Evolutionary conservation across 2,797 vertebrate genomes (phyloP), one percentile per base, ranked within the genome.

Genomic region (Anabacerthia variegaticeps): DNA sequence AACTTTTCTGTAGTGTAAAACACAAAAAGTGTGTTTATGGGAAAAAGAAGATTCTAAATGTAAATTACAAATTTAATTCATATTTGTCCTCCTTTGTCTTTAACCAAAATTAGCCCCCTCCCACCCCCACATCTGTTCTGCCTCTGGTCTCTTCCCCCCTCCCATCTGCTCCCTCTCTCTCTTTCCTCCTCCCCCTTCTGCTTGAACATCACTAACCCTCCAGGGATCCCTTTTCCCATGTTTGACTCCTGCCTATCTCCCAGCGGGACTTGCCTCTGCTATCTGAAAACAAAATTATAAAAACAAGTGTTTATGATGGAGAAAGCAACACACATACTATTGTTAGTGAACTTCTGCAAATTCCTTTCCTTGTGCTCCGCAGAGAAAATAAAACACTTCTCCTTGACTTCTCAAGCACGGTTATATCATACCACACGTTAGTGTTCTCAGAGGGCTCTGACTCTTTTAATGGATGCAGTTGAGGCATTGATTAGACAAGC

Each of bases 161-260:
- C 93, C 93, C 96, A 95, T 96, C 93, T 97, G 96, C 83, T 97
- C 32, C 63, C 82, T 54, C 36, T 92, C 66, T 81, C 46, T 93
- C 56, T 92, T 94, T 80, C 89, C 89, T 91, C 86, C 84, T 96
- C 85, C 90, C 92, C 97, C 95, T 95, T 96, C 92, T 96, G 95
- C 85, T 55, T 80, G 91, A 96, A 90, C 91, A 95, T 85, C 76
- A 73, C 88, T 61, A 94, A 72, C 52, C 85, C 96, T 85, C 95
- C 79, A 96, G 96, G 94, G 96, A 95, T 92, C 49, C 58, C 59
- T 95, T 89, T 94, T 91, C 78, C 81, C 89, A 94, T 89, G 59
- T 84, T 95, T 84, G 75, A 93, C 91, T 96, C 94, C 83, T 92
- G 92, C 55, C 28, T 90, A 10, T 77, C 67, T 93, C 92, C 86